Percentiles rank a stretch among this genome's conserved stretches.
phyloP scores from a whole-genome alignment of 1,140 invertebrate genomes.

The Vanessa tameamea region DNA sequence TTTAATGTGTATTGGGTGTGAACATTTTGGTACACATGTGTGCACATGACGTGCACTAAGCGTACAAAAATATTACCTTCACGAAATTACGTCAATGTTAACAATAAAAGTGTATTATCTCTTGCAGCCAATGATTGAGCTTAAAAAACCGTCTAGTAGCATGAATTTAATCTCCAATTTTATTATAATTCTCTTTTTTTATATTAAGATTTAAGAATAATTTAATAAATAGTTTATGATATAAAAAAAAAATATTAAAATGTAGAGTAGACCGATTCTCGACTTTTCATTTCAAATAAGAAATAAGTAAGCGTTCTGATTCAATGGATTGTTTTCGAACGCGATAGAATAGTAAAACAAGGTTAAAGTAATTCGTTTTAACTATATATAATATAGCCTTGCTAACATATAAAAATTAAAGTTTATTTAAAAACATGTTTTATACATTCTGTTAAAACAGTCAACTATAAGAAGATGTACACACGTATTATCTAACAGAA shows the following conservation, averaged over 20 bases:
- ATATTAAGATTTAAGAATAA: too few species aligned
- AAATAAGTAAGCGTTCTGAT: too few species aligned
- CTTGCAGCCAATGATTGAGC: not conserved
- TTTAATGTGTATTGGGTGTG: constrained; percentile 70
- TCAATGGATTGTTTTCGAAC: not conserved
- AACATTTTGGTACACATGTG: constrained; percentile 38
- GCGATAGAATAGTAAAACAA: not conserved
- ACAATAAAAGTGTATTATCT: constrained; percentile 17
- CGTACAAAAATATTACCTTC: constrained; percentile 16
- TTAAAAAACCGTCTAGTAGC: not conserved
- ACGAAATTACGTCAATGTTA: constrained; percentile 18
- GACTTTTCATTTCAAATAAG: too few species aligned
- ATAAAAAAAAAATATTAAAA: too few species aligned
- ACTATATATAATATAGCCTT: not conserved
- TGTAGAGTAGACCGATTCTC: too few species aligned
- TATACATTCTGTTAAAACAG: constrained; percentile 24
- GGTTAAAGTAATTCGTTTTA: not conserved
- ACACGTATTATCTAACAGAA: constrained; percentile 33
- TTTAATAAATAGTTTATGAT: too few species aligned
- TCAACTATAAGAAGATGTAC: constrained; percentile 29
- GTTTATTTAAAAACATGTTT: constrained; percentile 7
- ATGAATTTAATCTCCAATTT: not conserved
- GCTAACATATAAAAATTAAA: constrained; percentile 4
- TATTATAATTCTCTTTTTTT: not conserved
- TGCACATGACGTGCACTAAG: constrained; percentile 23